Conservation (phyloP, 2,797 vertebrate species). For the Chrosomus eos region DNA sequence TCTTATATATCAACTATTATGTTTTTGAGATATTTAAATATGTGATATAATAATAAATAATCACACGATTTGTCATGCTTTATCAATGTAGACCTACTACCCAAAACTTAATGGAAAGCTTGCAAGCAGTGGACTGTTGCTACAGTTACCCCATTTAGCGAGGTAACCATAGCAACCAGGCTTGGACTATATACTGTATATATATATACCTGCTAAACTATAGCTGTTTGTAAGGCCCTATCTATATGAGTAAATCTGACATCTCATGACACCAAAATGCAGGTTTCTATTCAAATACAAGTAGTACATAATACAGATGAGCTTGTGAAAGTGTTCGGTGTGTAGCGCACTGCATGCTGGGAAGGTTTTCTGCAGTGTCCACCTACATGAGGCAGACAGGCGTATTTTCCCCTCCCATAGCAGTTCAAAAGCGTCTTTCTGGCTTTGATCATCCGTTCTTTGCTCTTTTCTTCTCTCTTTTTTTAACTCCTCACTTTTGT, state of each 20-base stretch:
- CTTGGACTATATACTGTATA: neutral
- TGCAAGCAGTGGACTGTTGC: neutral
- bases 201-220: slow-evolving; percentile 1
- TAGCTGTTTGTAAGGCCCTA: neutral
- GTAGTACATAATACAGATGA: neutral
- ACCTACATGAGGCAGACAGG: slow-evolving; percentile 40
- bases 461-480: slow-evolving; percentile 44
- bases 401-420: slow-evolving; percentile 41
- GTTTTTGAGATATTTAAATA: neutral
- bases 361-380: slow-evolving; percentile 20
- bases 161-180: slow-evolving; percentile 1
- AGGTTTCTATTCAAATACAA: slow-evolving; percentile 1
- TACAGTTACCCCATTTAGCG: neutral
- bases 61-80: neutral
- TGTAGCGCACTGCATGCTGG: slow-evolving; percentile 31
- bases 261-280: slow-evolving; percentile 9
- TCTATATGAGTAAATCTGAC: slow-evolving; percentile 17
- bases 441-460: slow-evolving; percentile 61
- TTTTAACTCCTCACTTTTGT: slow-evolving; percentile 54
- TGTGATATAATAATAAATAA: neutral
- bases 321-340: neutral
- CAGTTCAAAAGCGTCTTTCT: slow-evolving; percentile 55
- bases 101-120: neutral
- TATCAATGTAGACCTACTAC: neutral
- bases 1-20: neutral